Percentiles rank a stretch among this genome's conserved stretches.
Evolutionary conservation across 2,888 invertebrate species (phyloP).

Genomic region (Bursaphelenchus okinawaensis): DNA sequence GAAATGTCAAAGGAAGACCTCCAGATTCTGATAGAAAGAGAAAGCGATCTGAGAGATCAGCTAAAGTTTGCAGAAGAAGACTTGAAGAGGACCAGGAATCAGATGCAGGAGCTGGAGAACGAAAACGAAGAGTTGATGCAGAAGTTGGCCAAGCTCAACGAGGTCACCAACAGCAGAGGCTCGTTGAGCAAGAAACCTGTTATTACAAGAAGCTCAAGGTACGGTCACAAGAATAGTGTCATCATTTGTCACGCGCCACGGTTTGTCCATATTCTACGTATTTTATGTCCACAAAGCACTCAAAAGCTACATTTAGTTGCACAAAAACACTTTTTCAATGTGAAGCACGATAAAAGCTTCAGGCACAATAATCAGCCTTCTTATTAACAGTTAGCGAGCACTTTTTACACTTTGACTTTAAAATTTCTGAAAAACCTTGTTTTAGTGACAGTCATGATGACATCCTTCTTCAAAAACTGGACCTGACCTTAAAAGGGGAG

Average conservation of each 20-base stretch:
- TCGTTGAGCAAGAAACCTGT: conserved; percentile 30
- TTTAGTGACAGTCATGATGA: conserved; percentile 57
- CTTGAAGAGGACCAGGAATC: conserved; percentile 64
- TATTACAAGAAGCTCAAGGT: conserved; percentile 40
- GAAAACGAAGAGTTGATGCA: conserved; percentile 97
- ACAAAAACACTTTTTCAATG: no score
- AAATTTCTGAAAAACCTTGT: no score
- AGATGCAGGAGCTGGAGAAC: conserved; percentile 73
- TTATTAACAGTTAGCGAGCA: no score
- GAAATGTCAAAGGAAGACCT: conserved; percentile 59
- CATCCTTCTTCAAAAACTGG: conserved; percentile 68
- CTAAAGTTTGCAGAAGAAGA: conserved; percentile 86
- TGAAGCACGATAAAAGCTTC: no score
- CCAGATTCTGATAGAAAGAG: conserved; percentile 83
- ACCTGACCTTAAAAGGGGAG: conserved; percentile 76
- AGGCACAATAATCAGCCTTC: no score
- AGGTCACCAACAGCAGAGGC: background rate
- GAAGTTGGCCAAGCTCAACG: conserved; percentile 62
- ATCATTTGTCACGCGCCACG: conserved; percentile 13
- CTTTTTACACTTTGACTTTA: no score
- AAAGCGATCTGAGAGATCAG: conserved; percentile 86
- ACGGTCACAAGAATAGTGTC: conserved; percentile 1
- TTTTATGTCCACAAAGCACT: no score
- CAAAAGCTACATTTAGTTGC: no score
- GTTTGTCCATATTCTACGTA: conserved; percentile 12